These are phyloP conservation scores for Hemibagrus guttatus DNA, from an alignment of 2,797 vertebrate species.

Conservation along the genomic window DNA sequence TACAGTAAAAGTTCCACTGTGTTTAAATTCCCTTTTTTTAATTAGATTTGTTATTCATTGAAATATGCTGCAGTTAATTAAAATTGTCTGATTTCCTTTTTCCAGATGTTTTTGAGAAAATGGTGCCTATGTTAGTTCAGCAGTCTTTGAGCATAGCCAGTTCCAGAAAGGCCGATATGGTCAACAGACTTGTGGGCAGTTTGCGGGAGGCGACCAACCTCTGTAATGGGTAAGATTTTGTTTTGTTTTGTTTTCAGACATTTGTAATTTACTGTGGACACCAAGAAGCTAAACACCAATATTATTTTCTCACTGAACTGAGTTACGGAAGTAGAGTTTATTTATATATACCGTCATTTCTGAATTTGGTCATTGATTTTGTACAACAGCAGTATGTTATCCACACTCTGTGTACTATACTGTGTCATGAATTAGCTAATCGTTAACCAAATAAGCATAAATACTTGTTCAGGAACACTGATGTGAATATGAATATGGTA, in stretches of 20 bases:
- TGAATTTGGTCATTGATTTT: not conserved
- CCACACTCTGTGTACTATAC: not conserved
- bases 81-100: constrained; percentile 5
- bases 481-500: not conserved
- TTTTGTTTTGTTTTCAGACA: not conserved
- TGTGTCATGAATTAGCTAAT: not conserved
- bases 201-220: constrained; percentile 96
- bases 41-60: not conserved
- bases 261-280: not conserved
- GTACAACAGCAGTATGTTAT: not conserved
- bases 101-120: constrained; percentile 97
- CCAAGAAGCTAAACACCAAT: not conserved
- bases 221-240: constrained; percentile 85
- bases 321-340: not conserved
- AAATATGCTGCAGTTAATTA: not conserved
- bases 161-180: constrained; percentile 90
- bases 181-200: constrained; percentile 90
- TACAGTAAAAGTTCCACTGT: not conserved
- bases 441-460: not conserved
- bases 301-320: not conserved
- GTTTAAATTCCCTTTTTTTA: not conserved
- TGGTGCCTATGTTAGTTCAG: constrained; percentile 95
- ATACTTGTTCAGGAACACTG: not conserved
- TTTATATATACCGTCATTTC: not conserved
- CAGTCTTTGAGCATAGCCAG: constrained; percentile 85